Evolutionary conservation across 1,140 invertebrate species (phyloP), one percentile per base, ranked within the genome.

Genomic region (Drosophila cardini): DNA sequence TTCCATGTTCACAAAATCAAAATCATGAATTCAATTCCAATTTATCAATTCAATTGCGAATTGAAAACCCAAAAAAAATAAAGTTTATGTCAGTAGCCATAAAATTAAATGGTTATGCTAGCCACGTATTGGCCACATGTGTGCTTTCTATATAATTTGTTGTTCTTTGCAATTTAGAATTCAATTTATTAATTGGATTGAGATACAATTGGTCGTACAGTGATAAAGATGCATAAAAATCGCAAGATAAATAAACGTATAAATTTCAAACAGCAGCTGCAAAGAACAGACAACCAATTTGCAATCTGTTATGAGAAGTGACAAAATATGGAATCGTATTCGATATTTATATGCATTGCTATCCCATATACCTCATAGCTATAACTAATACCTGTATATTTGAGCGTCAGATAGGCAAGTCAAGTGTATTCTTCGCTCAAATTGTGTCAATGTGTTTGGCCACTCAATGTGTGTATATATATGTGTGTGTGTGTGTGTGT

Each of bases 291-390:
- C 69, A 89, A 64, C 72, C 79, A 87, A 87, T 89, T 87, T 87
- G 83, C 76, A 77, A 80, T 89, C 74, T 72, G 76, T 87, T 89
- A 87, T 87, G 72, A 89, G 84, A 79, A 86, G 72, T 83, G 81
- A 89, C 68, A 76, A 72, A 69, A 77, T 73, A 79, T 74, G 72
- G 69, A 48, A 30, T 34, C 13, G 69, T 58, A 58, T 87, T 73
- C 72, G 64, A 75, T 81, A 85, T 85, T 85, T 85, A 86, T 85
- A 65, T 77, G 77, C 69, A 43, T 61, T 70, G 40, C 74, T 63
- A 85, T 69, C 82, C 78, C 11, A 46, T 9, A 56, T 30, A 55
- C 57, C n/a, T 30, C 8, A 21, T 13, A 34, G 13, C 15, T 30
- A 21, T 0, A 43, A 10, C 5, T 11, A 4, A 18, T 15, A 38